Conservation (phyloP, 2,113 vertebrate species). For the Podarcis raffonei region DNA sequence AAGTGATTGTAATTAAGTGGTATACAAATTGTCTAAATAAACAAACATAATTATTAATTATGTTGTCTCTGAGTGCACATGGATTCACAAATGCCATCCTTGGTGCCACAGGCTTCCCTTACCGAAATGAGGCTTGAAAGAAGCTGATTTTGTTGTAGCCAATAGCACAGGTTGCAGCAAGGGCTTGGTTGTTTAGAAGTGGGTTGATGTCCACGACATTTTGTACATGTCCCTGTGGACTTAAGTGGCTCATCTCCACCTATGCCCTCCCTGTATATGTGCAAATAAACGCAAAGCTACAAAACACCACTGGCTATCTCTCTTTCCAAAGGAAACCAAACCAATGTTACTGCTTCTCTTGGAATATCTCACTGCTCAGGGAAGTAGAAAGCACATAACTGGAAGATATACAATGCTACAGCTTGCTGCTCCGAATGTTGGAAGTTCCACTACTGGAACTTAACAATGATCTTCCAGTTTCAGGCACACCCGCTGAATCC, state of each 20-base stretch:
- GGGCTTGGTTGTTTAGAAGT: too few species aligned
- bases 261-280: neutral
- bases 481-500: neutral
- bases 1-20: too few species aligned
- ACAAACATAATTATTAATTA: too few species aligned
- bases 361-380: neutral
- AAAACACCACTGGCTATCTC: neutral
- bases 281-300: neutral
- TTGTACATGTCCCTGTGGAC: neutral
- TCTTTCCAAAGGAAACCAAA: neutral
- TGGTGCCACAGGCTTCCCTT: too few species aligned
- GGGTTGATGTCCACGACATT: too few species aligned
- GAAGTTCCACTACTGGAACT: too few species aligned
- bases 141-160: too few species aligned
- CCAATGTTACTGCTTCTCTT: neutral
- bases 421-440: neutral
- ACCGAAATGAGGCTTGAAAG: too few species aligned
- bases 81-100: too few species aligned
- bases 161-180: too few species aligned
- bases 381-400: neutral
- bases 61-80: too few species aligned
- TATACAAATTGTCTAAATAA: too few species aligned
- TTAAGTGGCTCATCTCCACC: neutral
- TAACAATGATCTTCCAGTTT: neutral
- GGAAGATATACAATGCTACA: neutral